Evolutionary conservation across 1,140 invertebrate genomes (phyloP), one percentile per base, ranked within the genome.

Genomic region (Sitophilus oryzae): DNA sequence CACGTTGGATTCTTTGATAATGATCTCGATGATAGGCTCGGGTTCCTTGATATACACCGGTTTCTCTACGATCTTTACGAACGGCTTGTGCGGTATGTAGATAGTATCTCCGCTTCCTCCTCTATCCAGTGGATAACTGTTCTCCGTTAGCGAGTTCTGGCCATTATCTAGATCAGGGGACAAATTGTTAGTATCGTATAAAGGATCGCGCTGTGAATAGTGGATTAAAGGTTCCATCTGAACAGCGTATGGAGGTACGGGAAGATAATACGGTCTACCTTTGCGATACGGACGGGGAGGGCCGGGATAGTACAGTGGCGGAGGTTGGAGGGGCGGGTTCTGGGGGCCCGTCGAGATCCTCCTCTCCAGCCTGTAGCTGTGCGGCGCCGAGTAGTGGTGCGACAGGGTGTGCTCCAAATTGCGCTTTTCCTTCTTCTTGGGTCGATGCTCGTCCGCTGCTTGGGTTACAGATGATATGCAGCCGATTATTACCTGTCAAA

Each of bases 21-120:
- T 92, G 57, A 91, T 92, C 73, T 92, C 89, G 54, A 92, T 92
- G 40, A 92, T 92, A 10, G 89, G 89, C 67, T 92, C 89, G 0
- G 88, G 88, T 49, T 88, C 85, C 59, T 86, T 83, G 73, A 64
- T 89, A 52, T 86, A 77, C 18, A 70, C 80, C 5, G 78, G 78
- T 38, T 70, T 65, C 45, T 78, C 74, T 66, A 66, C 76, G 73
- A 51, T 74, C 58, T 52, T 58, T 10, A 61, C 60, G 14, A 45
- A 53, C 2, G 75, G 75, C 21, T 76, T 77, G 15, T 73, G 75
- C 2, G 76, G 66, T 23, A 75, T 74, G 43, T 73, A 79, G 36
- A 70, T 68, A 14, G 54, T 56, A 34, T 51, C 54, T 15, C 46
- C 54, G 15, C 40, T 46, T 56, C 58, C 56, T 48, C 56, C 56